Evolutionary conservation across 1,140 invertebrate species (phyloP).

Genomic region (Schlechtendalia chinensis): DNA sequence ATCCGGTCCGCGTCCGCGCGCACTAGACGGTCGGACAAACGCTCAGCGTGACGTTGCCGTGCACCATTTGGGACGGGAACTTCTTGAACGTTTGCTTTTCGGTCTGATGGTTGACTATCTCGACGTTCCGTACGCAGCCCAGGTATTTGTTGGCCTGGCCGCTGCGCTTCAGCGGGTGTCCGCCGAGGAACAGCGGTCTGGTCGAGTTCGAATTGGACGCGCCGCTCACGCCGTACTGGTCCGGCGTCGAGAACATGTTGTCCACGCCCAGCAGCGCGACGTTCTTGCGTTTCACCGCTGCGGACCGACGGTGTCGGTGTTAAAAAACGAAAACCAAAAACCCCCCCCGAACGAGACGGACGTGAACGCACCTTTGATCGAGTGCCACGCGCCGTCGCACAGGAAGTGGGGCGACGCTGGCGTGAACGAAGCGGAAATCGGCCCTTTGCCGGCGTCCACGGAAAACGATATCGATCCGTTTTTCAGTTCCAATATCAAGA

Average conservation of each 20-base stretch:
- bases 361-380: conserved; percentile 70
- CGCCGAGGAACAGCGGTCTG: conserved; percentile 85
- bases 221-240: conserved; percentile 65
- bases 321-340: conserved; percentile 6
- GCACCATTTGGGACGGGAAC: conserved; percentile 28
- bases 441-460: conserved; percentile 81
- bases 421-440: conserved; percentile 71
- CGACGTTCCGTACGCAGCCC: conserved; percentile 77
- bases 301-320: conserved; percentile 57
- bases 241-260: conserved; percentile 65
- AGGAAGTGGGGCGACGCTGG: conserved; percentile 66
- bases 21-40: conserved; percentile 48
- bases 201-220: conserved; percentile 64
- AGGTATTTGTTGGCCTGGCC: conserved; percentile 61
- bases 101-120: conserved; percentile 59
- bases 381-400: conserved; percentile 94
- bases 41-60: conserved; percentile 39
- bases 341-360: too few species aligned
- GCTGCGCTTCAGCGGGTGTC: conserved; percentile 64
- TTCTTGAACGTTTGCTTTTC: conserved; percentile 2
- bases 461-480: conserved; percentile 79
- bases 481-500: conserved; percentile 80
- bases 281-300: conserved; percentile 81
- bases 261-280: conserved; percentile 79
- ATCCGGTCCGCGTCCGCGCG: too few species aligned